A percentile compares a stretch with the other conserved stretches of the same genome.
Evolutionary conservation across 2,113 vertebrate species (phyloP).

Genomic region (Paratilapia polleni): DNA sequence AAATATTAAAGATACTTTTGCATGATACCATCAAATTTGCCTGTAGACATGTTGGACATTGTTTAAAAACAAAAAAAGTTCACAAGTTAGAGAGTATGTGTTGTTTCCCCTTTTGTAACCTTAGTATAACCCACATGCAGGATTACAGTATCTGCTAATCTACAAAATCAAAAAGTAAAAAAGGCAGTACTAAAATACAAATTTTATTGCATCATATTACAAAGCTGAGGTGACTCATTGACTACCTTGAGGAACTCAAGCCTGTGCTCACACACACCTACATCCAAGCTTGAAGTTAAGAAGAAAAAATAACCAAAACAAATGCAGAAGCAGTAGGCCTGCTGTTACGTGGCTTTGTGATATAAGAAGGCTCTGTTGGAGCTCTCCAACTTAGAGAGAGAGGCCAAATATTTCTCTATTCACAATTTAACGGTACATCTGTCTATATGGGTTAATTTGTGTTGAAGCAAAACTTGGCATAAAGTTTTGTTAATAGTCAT

Average conservation of each 20-base stretch:
- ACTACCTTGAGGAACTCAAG: not conserved
- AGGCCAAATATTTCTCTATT: not conserved
- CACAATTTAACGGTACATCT: not conserved
- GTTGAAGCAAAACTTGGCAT: no score
- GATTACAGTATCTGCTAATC: not conserved
- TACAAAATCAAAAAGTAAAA: not conserved
- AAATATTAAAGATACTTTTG: conserved; percentile 25
- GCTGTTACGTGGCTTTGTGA: not conserved
- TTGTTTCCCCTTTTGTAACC: not conserved
- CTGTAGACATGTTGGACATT: not conserved
- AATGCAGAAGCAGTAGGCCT: not conserved
- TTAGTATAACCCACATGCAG: not conserved
- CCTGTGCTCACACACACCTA: fast-evolving
- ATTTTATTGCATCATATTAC: not conserved
- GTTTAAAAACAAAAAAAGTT: not conserved
- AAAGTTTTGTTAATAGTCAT: not conserved
- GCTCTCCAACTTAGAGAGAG: not conserved
- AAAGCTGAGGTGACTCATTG: not conserved
- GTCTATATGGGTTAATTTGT: not conserved
- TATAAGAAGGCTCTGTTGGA: not conserved
- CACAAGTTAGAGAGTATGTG: not conserved
- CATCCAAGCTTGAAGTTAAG: not conserved
- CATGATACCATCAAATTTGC: not conserved
- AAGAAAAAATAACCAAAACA: not conserved
- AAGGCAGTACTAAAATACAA: not conserved